Percentiles rank a stretch among this genome's conserved stretches.
phyloP scores from a whole-genome alignment of 2,888 invertebrate genomes.

The Nowickia ferox region DNA sequence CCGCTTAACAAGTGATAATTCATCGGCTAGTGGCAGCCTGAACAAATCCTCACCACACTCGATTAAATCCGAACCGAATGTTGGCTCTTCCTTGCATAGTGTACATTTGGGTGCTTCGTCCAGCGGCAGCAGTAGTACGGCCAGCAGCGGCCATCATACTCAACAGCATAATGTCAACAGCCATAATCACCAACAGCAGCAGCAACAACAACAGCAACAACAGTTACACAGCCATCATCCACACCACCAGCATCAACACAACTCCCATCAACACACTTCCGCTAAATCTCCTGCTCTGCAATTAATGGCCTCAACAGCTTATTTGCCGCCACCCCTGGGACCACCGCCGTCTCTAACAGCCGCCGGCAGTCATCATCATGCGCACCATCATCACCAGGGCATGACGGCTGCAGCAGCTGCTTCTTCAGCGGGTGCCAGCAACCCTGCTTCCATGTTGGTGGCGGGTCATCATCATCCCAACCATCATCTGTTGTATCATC shows the following conservation, averaged over 20 bases:
- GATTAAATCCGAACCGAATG: slow-evolving; percentile 81
- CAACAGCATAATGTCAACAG: slow-evolving; percentile 55
- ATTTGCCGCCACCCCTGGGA: slow-evolving; percentile 81
- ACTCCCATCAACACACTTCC: slow-evolving; percentile 67
- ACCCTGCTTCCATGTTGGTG: slow-evolving; percentile 79
- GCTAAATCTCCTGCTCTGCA: slow-evolving; percentile 80
- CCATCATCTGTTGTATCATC: slow-evolving; percentile 83
- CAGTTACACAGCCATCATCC: slow-evolving; percentile 75
- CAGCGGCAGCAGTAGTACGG: slow-evolving; percentile 79
- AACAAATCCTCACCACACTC: slow-evolving; percentile 82
- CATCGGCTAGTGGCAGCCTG: slow-evolving; percentile 76
- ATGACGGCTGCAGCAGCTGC: slow-evolving; percentile 73
- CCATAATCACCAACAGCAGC: slow-evolving; percentile 64
- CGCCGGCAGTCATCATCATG: slow-evolving; percentile 73
- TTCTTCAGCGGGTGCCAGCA: slow-evolving; percentile 76
- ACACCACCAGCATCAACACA: slow-evolving; percentile 70
- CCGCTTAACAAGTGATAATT: slow-evolving; percentile 75
- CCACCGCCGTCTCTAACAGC: slow-evolving; percentile 79
- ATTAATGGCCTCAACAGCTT: slow-evolving; percentile 80
- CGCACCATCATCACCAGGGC: slow-evolving; percentile 78
- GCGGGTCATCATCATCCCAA: slow-evolving; percentile 80
- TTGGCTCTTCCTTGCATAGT: slow-evolving; percentile 71
- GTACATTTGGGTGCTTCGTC: slow-evolving; percentile 80
- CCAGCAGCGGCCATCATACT: slow-evolving; percentile 78
- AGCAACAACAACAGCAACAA: slow-evolving; percentile 74